phyloP scores from a whole-genome alignment of 2,888 invertebrate genomes.

The Idaea biselata region DNA sequence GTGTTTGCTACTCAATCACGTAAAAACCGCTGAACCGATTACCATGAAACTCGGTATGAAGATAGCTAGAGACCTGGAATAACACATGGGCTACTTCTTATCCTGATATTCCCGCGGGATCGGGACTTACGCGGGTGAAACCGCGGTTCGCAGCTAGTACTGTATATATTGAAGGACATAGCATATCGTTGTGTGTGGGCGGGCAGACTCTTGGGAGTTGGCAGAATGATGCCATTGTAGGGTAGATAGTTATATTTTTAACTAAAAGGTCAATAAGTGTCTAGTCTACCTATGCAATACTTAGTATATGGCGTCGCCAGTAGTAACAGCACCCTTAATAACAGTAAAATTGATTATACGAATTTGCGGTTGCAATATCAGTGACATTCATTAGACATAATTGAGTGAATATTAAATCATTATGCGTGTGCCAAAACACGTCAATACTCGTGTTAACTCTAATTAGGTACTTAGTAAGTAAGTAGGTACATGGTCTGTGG shows the following conservation, averaged over 20 bases:
- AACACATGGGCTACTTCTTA: no score
- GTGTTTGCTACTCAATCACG: no score
- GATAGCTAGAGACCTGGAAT: no score
- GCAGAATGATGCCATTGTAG: background rate
- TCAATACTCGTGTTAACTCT: background rate
- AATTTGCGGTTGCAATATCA: background rate
- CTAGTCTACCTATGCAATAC: background rate
- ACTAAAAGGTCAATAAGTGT: background rate
- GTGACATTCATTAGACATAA: background rate
- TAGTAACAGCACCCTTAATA: background rate
- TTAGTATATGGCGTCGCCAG: background rate
- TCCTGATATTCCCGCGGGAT: no score
- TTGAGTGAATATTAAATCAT: background rate
- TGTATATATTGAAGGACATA: background rate
- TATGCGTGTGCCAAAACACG: background rate
- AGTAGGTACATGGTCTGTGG: no score
- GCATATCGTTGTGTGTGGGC: background rate
- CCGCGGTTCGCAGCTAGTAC: no score
- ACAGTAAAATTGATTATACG: background rate
- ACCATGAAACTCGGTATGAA: no score
- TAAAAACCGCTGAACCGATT: no score
- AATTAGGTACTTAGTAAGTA: background rate
- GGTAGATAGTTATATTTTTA: background rate
- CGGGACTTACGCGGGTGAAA: no score
- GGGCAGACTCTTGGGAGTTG: conserved; percentile 3